These are phyloP conservation scores for Drosophila lini DNA, from an alignment of 1,140 invertebrate genomes.

Conservation along the genomic window DNA sequence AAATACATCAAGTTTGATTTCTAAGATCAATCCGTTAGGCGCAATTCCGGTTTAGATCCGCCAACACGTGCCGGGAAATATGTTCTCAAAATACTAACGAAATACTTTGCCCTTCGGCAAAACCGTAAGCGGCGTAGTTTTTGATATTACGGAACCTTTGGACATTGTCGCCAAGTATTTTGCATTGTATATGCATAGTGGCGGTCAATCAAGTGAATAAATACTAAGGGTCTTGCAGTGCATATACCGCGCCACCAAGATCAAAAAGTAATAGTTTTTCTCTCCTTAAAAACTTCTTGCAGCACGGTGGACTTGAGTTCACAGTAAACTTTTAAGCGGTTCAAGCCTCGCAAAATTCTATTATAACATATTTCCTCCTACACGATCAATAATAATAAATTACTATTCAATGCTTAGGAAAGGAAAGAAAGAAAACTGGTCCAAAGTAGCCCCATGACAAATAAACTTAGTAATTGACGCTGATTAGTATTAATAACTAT, in stretches of 20 bases:
- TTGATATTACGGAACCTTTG: neutral
- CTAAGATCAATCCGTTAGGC: neutral
- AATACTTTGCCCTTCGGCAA: slow-evolving; percentile 1
- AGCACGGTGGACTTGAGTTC: neutral
- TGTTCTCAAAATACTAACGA: neutral
- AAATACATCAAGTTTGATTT: slow-evolving; percentile 11
- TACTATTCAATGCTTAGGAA: neutral
- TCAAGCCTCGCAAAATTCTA: neutral
- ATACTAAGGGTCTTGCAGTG: neutral
- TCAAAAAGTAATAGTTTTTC: neutral
- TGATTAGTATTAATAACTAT: neutral
- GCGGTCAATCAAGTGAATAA: neutral
- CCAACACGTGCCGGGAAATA: neutral
- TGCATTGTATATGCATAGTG: neutral
- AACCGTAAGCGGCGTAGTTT: neutral
- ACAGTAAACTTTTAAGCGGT: neutral
- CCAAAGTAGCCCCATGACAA: neutral
- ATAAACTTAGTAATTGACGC: neutral
- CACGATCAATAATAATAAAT: neutral
- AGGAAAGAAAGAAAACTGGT: neutral
- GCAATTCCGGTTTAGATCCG: neutral
- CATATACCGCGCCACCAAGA: too few species aligned
- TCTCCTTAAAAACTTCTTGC: neutral
- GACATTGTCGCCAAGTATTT: neutral
- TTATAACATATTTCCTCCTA: neutral